Evolutionary conservation across 1,140 invertebrate species (phyloP), one percentile per base, ranked within the genome.

Genomic region (Microvelia longipes): DNA sequence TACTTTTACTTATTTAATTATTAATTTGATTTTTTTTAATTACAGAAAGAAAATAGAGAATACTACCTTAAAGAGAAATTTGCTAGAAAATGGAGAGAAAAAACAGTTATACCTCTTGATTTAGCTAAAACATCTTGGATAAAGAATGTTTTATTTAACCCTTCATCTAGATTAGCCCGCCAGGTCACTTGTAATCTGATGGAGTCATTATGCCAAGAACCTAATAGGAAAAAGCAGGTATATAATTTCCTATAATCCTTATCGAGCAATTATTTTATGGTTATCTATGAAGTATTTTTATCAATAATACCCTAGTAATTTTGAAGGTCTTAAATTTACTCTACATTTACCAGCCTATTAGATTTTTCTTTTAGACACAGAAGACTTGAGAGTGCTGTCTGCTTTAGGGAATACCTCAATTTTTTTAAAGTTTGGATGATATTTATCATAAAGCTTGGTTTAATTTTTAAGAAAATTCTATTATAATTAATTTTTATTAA

Each of bases 181-280:
- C 88, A 93, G 77, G 88, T 94, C 24, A 92, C 92, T 1, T 96
- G 93, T 75, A 90, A 89, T 73, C 88, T 97, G 81, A 85, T 96
- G 0, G 90, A 93, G 77, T 88, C 88, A 19, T 83, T 96, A 11
- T 92, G 90, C 73, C 86, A 86, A 76, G 86, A 85, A 61, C 86
- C 85, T 61, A 86, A 87, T 71, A 78, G 87, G 1, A 89, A 88
- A 74, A 87, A 87, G 74, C 86, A 87, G 68, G 83, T 84, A 50
- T 19, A 50, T 50, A 50, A 50, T 50, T 50, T 50, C 5, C 35
- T 11, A 50, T 50, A 50, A 50, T 50, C 19, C 19, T 50, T 50
- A 50, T 50, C 35, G n/a, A n/a, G n/a, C n/a, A n/a, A n/a, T n/a
- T n/a, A n/a, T n/a, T n/a, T n/a, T n/a, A n/a, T n/a, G n/a, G n/a